Evolutionary conservation across 2,113 vertebrate species (phyloP), one percentile per base, ranked within the genome.

Genomic region (Dissostichus mawsoni): DNA sequence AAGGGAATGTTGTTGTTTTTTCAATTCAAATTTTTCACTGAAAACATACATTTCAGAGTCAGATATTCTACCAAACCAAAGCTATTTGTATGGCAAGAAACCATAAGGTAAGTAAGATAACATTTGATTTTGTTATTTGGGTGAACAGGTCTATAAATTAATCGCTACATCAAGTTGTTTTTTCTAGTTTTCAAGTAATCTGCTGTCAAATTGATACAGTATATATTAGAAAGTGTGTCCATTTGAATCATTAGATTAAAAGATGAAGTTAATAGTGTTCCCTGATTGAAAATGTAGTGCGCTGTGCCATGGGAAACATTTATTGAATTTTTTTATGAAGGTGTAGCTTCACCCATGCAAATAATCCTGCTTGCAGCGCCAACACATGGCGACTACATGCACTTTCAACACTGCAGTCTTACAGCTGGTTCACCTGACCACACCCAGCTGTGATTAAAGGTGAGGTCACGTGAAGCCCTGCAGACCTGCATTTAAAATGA

Each of bases 331-430:
- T 5, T 5, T 36, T 14, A 66, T 69, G 13, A 63, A 80, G 74
- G 65, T 81, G 71, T 62, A 81, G 80, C 58, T 72, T 18, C 58
- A 85, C 62, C 29, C 25, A 57, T 69, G 29, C 2, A n/a, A 29
- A 44, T n/a, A 55, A 62, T 11, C 3, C n/a, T 70, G 18, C 13
- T 36, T 23, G 63, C 50, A 78, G 45, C 52, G 61, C 6, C 51
- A 9, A 36, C 33, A 13, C 8, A 18, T 41, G 33, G 50, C 52
- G 52, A 51, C 23, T 14, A 12, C 41, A 9, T 67, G 9, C 9
- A 36, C 33, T 17, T 66, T 20, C 20, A 25, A 23, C 29, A 20
- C 4, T 9, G 50, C 11, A 41, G 29, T 51, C 5, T 68, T 18
- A 20, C 66, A 20, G 65, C 66, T 14, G 66, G 4, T 53, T 69